Conservation (phyloP, 2,113 vertebrate genomes). For the Grantiella picta region DNA sequence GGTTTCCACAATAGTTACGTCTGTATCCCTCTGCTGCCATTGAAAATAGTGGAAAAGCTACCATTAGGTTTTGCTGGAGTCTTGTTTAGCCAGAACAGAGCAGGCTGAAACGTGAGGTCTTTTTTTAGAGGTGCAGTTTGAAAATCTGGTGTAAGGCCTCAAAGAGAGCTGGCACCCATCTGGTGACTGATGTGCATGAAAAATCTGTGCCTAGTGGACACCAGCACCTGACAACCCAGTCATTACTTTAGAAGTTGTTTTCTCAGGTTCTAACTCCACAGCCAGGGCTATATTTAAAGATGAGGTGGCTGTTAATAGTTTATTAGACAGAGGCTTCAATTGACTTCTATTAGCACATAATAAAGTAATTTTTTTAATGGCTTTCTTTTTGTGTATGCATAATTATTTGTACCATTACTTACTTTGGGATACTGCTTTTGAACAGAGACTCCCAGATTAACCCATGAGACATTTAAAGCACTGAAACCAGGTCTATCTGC, state of each 20-base stretch:
- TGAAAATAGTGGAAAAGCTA: neutral
- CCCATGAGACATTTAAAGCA: slow-evolving; percentile 86
- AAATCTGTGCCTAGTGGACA: neutral
- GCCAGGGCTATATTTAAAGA: neutral
- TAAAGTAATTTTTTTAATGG: neutral
- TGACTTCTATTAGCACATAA: neutral
- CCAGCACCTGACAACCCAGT: neutral
- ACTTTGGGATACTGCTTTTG: slow-evolving; percentile 27
- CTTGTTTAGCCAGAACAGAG: neutral
- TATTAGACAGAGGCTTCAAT: neutral
- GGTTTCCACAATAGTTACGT: neutral
- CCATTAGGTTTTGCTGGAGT: neutral
- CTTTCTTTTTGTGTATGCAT: neutral
- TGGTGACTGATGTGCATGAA: neutral
- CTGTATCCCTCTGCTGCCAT: neutral
- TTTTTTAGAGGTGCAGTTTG: neutral
- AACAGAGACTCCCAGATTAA: slow-evolving; percentile 81
- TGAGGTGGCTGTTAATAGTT: neutral
- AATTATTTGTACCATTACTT: neutral
- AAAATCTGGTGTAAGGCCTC: neutral
- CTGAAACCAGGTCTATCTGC: slow-evolving; percentile 92
- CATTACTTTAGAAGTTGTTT: neutral
- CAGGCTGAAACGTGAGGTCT: neutral
- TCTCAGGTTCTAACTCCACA: neutral
- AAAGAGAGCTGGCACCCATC: neutral